Conservation (phyloP, 2,888 invertebrate species). For the Petrolisthes manimaculis region DNA sequence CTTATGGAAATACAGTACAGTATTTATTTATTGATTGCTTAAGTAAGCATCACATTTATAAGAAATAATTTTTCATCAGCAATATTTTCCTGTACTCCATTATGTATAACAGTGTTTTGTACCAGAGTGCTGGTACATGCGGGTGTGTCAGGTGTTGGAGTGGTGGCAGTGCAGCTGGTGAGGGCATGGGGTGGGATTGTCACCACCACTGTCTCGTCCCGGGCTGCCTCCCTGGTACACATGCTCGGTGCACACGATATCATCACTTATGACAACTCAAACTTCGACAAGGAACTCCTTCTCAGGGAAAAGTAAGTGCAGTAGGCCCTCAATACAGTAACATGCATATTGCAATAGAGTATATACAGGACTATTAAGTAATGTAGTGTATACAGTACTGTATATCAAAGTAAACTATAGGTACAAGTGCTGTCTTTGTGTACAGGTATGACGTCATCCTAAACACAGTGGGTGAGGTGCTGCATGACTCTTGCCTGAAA, state of each 20-base stretch:
- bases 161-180: slow-evolving; percentile 75
- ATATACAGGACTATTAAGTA: neutral
- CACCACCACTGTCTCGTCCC: slow-evolving; percentile 72
- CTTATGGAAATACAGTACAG: neutral
- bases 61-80: neutral
- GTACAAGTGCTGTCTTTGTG: neutral
- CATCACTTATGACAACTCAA: slow-evolving; percentile 68
- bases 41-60: slow-evolving; percentile 1
- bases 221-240: slow-evolving; percentile 74
- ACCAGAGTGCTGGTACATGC: slow-evolving; percentile 75
- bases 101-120: too few relatives aligned
- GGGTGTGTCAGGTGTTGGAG: slow-evolving; percentile 75
- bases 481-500: slow-evolving; percentile 69
- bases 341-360: neutral
- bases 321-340: neutral
- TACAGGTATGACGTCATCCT: slow-evolving; percentile 73
- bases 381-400: neutral
- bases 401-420: neutral
- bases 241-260: slow-evolving; percentile 75
- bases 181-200: slow-evolving; percentile 75
- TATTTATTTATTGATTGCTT: neutral
- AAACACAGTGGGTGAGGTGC: slow-evolving; percentile 72
- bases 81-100: too few relatives aligned
- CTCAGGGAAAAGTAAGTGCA: slow-evolving; percentile 66
- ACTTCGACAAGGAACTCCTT: slow-evolving; percentile 66